phyloP scores from a whole-genome alignment of 2,113 vertebrate genomes.

The Cephalopholis sonnerati region DNA sequence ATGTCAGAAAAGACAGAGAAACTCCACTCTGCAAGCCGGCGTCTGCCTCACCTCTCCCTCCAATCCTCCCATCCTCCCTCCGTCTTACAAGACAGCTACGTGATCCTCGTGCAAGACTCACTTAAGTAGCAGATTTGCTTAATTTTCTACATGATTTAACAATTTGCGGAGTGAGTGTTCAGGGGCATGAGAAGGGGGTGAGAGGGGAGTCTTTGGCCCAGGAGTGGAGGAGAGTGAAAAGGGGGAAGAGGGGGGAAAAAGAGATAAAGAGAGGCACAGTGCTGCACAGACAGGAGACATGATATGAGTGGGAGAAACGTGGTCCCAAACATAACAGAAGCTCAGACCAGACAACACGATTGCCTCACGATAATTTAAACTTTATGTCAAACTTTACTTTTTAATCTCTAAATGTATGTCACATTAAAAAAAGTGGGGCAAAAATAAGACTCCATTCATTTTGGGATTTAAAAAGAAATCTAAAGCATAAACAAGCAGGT shows the following conservation, averaged over 20 bases:
- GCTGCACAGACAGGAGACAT: constrained; percentile 33
- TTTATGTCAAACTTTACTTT: constrained; percentile 52
- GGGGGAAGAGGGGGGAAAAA: neutral
- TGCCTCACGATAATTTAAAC: constrained; percentile 16
- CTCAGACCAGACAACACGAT: neutral
- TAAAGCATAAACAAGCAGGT: constrained; percentile 51
- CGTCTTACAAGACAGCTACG: constrained; percentile 69
- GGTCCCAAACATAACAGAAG: constrained; percentile 23
- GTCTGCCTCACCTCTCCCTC: constrained; percentile 53
- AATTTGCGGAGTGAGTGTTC: constrained; percentile 69
- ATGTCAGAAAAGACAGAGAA: constrained; percentile 75
- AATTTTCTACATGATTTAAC: constrained; percentile 84
- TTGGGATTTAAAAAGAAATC: neutral
- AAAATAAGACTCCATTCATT: neutral
- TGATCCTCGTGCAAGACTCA: constrained; percentile 65
- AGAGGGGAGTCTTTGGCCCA: constrained; percentile 28
- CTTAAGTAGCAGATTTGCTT: constrained; percentile 78
- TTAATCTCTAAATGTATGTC: constrained; percentile 1
- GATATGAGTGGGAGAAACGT: constrained; percentile 20
- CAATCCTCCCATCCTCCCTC: constrained; percentile 36
- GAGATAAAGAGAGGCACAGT: constrained; percentile 20
- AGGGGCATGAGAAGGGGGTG: constrained; percentile 48
- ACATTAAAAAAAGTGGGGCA: neutral
- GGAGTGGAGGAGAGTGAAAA: constrained; percentile 50
- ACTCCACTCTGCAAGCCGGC: constrained; percentile 59